Percentiles rank a stretch among this genome's conserved stretches.
phyloP scores from a whole-genome alignment of 2,113 vertebrate genomes.

The Pipra filicauda region DNA sequence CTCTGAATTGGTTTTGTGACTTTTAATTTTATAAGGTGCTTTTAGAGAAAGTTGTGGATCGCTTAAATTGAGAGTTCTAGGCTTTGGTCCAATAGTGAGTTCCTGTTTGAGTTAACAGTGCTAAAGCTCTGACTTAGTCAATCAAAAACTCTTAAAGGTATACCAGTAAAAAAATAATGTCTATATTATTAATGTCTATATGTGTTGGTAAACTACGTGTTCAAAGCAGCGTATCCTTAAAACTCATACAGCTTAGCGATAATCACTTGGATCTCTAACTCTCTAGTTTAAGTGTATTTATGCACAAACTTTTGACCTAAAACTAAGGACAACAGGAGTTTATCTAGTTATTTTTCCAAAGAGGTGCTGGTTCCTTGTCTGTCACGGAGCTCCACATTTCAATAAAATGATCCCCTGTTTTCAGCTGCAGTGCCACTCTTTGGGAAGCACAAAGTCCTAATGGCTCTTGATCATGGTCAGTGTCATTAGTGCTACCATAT shows the following conservation, averaged over 20 bases:
- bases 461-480: neutral
- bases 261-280: neutral
- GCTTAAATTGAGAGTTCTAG: neutral
- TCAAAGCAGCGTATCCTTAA: neutral
- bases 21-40: neutral
- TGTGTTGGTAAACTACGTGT: neutral
- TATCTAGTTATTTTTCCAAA: neutral
- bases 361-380: neutral
- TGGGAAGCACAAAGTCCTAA: neutral
- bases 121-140: neutral
- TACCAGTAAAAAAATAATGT: neutral
- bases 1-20: neutral
- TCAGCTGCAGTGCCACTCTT: neutral
- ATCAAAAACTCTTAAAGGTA: neutral
- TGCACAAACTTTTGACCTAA: neutral
- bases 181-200: neutral
- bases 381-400: neutral
- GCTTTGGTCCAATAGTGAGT: neutral
- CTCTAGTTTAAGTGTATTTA: neutral
- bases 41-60: neutral
- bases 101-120: neutral
- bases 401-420: neutral
- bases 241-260: neutral
- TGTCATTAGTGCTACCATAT: neutral
- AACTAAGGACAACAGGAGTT: neutral